Percentiles rank a stretch among this genome's conserved stretches.
Conservation (phyloP, 2,888 invertebrate genomes). For the Cremastinae sp. region DNA sequence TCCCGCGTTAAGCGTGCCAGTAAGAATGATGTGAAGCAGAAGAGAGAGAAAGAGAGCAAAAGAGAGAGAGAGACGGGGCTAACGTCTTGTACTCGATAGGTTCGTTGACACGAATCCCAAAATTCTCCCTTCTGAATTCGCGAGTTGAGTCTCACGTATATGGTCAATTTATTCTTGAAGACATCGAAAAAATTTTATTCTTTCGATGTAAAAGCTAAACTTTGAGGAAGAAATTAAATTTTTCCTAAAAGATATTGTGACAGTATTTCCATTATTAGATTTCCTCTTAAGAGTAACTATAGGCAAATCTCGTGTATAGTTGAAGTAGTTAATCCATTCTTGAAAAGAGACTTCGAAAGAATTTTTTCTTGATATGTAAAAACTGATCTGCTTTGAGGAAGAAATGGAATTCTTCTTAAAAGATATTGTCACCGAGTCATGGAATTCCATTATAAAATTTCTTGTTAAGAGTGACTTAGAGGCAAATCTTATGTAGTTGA, state of each 20-base stretch:
- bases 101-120: constrained; percentile 71
- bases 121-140: constrained; percentile 53
- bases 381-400: no score
- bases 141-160: constrained; percentile 29
- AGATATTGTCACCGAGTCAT: no score
- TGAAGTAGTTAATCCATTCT: not conserved
- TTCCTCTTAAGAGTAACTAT: not conserved
- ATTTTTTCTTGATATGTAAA: not conserved
- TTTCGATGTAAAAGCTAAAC: no score
- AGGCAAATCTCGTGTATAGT: no score
- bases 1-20: constrained; percentile 46
- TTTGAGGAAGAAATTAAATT: no score
- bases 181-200: no score
- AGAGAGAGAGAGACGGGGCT: constrained; percentile 17
- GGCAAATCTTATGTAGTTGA: no score
- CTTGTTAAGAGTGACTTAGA: no score
- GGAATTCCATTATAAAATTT: no score
- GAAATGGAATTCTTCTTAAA: no score
- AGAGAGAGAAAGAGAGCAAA: constrained; percentile 21
- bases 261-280: constrained; percentile 6
- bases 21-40: constrained; percentile 6
- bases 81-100: constrained; percentile 67
- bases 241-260: no score
- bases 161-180: no score
- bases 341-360: not conserved